phyloP scores from a whole-genome alignment of 2,888 invertebrate species.

The Apoda limacodes region DNA sequence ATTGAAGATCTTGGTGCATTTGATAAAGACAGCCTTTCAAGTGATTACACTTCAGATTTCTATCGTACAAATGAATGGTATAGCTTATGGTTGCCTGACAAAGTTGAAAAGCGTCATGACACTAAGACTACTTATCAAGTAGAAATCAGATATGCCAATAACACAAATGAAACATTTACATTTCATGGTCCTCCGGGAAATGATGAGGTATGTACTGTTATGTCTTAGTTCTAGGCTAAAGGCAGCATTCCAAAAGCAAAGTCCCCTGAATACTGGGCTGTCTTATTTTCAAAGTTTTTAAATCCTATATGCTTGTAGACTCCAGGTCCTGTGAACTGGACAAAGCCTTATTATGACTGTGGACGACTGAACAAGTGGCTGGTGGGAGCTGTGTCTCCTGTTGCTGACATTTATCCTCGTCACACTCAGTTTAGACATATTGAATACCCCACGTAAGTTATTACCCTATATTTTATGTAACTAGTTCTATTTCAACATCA shows the following conservation, averaged over 20 bases:
- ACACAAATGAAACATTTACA: slow-evolving; percentile 96
- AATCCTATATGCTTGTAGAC: too few relatives aligned
- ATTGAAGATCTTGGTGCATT: slow-evolving; percentile 89
- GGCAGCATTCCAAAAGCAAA: neutral
- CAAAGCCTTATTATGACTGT: slow-evolving; percentile 96
- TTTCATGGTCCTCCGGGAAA: slow-evolving; percentile 94
- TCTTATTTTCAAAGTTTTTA: slow-evolving; percentile 1
- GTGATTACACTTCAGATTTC: slow-evolving; percentile 91
- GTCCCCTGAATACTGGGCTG: too few relatives aligned
- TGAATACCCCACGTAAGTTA: slow-evolving; percentile 89
- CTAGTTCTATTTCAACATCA: too few relatives aligned
- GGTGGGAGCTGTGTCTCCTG: slow-evolving; percentile 92
- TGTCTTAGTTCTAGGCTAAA: too few relatives aligned
- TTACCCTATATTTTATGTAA: slow-evolving; percentile 2
- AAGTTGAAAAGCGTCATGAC: slow-evolving; percentile 84
- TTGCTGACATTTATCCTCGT: slow-evolving; percentile 94
- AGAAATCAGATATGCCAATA: slow-evolving; percentile 94
- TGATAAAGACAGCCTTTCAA: slow-evolving; percentile 79
- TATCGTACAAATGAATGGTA: slow-evolving; percentile 97
- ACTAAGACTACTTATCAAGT: slow-evolving; percentile 94
- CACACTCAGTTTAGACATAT: slow-evolving; percentile 94
- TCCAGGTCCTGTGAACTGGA: slow-evolving; percentile 94
- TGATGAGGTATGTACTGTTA: slow-evolving; percentile 77
- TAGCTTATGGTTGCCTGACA: slow-evolving; percentile 90
- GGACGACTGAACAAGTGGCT: slow-evolving; percentile 96